phyloP scores from a whole-genome alignment of 1,140 invertebrate genomes.

The Lepidurus couesii region DNA sequence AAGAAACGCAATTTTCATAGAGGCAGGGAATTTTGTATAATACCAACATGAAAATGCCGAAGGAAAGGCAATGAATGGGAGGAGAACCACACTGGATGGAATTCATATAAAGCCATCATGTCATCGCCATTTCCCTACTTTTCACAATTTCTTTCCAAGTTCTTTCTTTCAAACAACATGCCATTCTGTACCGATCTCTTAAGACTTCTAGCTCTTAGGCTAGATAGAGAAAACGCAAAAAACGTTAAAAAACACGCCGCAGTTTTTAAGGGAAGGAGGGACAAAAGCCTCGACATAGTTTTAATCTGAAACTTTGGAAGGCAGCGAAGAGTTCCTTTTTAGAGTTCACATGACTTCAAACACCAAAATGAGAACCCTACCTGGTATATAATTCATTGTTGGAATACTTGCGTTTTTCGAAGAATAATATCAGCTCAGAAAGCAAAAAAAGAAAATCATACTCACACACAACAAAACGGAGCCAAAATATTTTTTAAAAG shows the following conservation, averaged over 20 bases:
- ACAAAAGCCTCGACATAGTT: background rate
- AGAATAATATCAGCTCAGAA: slow-evolving; percentile 40
- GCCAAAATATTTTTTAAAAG: slow-evolving; percentile 37
- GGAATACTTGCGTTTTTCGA: slow-evolving; percentile 40
- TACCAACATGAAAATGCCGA: background rate
- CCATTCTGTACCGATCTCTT: background rate
- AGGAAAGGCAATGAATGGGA: background rate
- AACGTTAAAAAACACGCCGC: background rate
- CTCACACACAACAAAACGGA: slow-evolving; percentile 34
- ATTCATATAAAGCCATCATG: slow-evolving; percentile 5
- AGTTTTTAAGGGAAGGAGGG: too few species aligned
- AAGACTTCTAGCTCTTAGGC: background rate
- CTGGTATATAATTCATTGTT: background rate
- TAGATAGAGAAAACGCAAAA: background rate
- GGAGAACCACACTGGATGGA: slow-evolving; percentile 12
- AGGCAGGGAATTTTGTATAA: slow-evolving; percentile 15
- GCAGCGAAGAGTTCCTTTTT: background rate
- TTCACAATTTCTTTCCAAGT: background rate
- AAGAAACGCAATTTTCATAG: background rate
- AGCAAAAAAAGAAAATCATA: slow-evolving; percentile 45
- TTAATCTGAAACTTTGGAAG: background rate
- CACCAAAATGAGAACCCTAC: too few species aligned
- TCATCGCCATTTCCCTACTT: background rate
- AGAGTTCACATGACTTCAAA: background rate
- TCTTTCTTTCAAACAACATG: background rate